Base-by-base conservation (phyloP, 2,797 vertebrate species). In the Tolypeutes matacus region DNA sequence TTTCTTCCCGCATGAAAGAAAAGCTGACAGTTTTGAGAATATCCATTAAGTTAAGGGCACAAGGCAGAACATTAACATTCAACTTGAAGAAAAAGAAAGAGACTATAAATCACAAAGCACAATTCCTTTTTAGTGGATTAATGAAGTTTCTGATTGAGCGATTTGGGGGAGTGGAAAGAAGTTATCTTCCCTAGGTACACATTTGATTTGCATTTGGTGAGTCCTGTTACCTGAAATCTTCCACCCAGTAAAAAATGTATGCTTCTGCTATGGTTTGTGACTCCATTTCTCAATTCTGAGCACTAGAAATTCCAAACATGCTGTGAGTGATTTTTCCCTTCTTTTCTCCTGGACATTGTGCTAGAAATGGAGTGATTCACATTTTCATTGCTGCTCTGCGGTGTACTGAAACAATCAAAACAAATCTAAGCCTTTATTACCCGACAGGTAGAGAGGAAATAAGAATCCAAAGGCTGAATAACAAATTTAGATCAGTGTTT, bases 41-140 rank as follows among this genome's bases (percentile, higher is more conserved):
- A 97, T 81, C 97, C 96, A 86, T 96, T 97, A 97, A 97, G 95
- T 95, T 60, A 95, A 96, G 93, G 75, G 96, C 70, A 96, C 12
- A 84, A 95, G 86, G 95, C 97, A 97, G 92, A 97, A 95, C 9
- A 7, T 89, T 96, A 77, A 88, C 82, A 29, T 97, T 97, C 97
- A 91, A 97, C 86, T 65, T 96, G 88, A 46, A 10, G 29, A 58
- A 46, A 90, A 92, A 94, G 58, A 73, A 77, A 27, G 23, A 27
- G 85, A 92, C 76, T 95, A 89, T 64, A 93, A 89, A 83, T 93
- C 92, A 17, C 0, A 18, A 17, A 81, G 81, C 29, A 81, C 96
- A 77, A 75, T 84, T 34, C 29, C 78, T 96, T 82, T 86, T 86
- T 72, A 94, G 84, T 85, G 91, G 86, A 29, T 2, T 82, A 88